A percentile compares a stretch with the other conserved stretches of the same genome.
Conservation (phyloP, 1,140 invertebrate species). For the Drosophila paulistorum region DNA sequence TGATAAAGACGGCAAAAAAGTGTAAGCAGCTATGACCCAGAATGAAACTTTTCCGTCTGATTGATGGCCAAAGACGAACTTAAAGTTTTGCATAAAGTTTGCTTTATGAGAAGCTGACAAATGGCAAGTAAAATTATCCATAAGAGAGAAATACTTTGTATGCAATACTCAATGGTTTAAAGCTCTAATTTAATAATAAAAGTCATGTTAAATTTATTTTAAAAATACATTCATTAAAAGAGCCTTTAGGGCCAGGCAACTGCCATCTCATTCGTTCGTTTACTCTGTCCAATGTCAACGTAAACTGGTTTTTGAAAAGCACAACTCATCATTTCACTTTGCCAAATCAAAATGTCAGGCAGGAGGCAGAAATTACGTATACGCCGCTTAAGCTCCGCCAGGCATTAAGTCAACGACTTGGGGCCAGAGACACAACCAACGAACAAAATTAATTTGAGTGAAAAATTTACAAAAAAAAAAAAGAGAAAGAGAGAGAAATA, state of each 20-base stretch:
- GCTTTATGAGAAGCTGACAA: background rate
- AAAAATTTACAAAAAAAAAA: slow-evolving; percentile 27
- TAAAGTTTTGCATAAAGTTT: slow-evolving; percentile 13
- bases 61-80: slow-evolving; percentile 22
- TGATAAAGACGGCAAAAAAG: slow-evolving; percentile 1
- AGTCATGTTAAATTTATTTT: slow-evolving; percentile 1
- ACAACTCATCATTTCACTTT: slow-evolving; percentile 50
- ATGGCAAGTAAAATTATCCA: background rate
- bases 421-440: slow-evolving; percentile 3
- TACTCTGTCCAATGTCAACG: slow-evolving; percentile 7
- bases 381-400: slow-evolving; percentile 33
- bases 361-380: slow-evolving; percentile 33
- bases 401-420: slow-evolving; percentile 25
- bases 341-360: slow-evolving; percentile 30
- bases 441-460: slow-evolving; percentile 21
- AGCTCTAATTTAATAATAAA: background rate
- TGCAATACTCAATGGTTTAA: background rate
- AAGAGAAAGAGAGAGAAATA: slow-evolving; percentile 2
- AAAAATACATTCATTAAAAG: slow-evolving; percentile 14
- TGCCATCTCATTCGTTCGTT: background rate
- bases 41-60: slow-evolving; percentile 19
- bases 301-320: slow-evolving; percentile 20
- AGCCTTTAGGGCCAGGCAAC: background rate
- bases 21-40: slow-evolving; percentile 1
- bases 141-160: too few relatives aligned